phyloP scores from a whole-genome alignment of 2,888 invertebrate genomes.

The Odontocerum albicorne region DNA sequence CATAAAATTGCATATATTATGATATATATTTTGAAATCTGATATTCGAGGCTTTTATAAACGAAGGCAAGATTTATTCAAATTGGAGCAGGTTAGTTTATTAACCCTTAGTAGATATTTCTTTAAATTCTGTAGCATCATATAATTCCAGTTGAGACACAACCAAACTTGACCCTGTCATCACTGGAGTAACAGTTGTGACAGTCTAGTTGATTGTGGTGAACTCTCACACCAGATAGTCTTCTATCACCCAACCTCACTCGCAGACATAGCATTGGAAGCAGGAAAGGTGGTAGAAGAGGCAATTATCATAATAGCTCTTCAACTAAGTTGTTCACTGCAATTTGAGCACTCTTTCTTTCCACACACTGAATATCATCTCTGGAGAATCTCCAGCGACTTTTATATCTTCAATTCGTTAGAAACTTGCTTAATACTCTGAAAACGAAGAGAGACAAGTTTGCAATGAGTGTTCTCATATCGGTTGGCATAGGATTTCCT shows the following conservation, averaged over 20 bases:
- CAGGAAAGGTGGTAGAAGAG: conserved; percentile 97
- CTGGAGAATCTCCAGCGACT: conserved; percentile 56
- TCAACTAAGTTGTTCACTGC: conserved; percentile 90
- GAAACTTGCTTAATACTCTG: too few relatives aligned
- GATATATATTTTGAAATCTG: too few relatives aligned
- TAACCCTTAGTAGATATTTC: too few relatives aligned
- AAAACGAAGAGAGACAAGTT: too few relatives aligned
- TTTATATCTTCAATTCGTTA: too few relatives aligned
- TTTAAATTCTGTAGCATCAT: too few relatives aligned
- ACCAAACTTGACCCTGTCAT: conserved; percentile 89
- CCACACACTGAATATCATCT: conserved; percentile 90
- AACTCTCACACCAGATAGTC: conserved; percentile 94
- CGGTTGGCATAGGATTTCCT: too few relatives aligned
- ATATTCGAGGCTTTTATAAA: too few relatives aligned
- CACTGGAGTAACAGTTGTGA: conserved; percentile 96
- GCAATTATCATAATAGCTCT: conserved; percentile 98
- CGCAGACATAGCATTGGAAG: conserved; percentile 96
- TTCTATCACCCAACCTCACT: conserved; percentile 86
- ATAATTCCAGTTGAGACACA: conserved; percentile 74
- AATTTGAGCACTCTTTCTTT: conserved; percentile 92
- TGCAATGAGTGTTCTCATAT: too few relatives aligned
- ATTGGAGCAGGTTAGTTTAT: too few relatives aligned
- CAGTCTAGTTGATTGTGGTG: conserved; percentile 91
- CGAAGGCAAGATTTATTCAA: too few relatives aligned
- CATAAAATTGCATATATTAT: too few relatives aligned